phyloP scores from a whole-genome alignment of 2,888 invertebrate genomes.

The Didymodactylos carnosus region DNA sequence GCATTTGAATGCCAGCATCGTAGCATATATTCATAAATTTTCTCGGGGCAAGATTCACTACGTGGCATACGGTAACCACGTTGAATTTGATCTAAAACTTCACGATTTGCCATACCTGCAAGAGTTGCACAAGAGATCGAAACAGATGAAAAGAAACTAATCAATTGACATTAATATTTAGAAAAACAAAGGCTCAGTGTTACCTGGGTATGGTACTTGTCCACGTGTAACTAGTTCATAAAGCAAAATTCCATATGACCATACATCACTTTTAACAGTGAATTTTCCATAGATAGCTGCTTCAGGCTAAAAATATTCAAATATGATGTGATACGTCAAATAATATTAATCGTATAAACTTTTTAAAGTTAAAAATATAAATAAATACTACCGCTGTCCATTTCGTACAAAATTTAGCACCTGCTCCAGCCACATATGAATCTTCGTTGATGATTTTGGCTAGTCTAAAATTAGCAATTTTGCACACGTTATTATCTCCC shows the following conservation, averaged over 20 bases:
- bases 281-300: conserved; percentile 96
- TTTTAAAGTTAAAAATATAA: no score
- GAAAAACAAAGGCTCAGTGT: background rate
- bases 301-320: conserved; percentile 58
- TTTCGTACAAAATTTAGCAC: conserved; percentile 98
- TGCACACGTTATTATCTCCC: conserved; percentile 84
- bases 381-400: no score
- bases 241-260: conserved; percentile 22
- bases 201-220: conserved; percentile 11
- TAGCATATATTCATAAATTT: conserved; percentile 11
- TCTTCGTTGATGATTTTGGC: conserved; percentile 73
- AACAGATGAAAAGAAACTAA: no score
- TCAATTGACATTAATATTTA: conserved; percentile 1
- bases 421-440: conserved; percentile 56
- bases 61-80: conserved; percentile 13
- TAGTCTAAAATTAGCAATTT: conserved; percentile 95
- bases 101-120: conserved; percentile 8
- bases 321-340: no score
- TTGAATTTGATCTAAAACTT: conserved; percentile 12
- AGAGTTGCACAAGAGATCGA: no score
- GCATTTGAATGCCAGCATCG: conserved; percentile 78
- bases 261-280: conserved; percentile 55
- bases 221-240: conserved; percentile 12
- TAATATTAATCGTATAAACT: no score
- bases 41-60: conserved; percentile 2